Evolutionary conservation across 2,888 invertebrate species (phyloP), one percentile per base, ranked within the genome.

Genomic region (Cataglyphis rosenhaueri): DNA sequence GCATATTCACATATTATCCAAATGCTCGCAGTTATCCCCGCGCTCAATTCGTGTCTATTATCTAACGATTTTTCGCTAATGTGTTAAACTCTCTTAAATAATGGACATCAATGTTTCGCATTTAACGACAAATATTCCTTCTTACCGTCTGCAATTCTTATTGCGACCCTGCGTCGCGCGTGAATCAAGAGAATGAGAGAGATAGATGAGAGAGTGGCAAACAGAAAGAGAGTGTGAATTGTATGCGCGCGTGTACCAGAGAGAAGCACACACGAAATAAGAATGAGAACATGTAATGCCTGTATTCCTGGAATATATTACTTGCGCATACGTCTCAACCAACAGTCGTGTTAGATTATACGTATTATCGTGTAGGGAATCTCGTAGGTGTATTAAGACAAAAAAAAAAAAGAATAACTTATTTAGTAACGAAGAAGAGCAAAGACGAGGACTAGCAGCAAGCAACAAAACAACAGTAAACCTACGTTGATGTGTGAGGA

Each of bases 401-500:
- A 82, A 87, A 83, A 85, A 81, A 82, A 81, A 87, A 84, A 82
- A 86, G 79, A 81, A 81, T 55, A 83, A 86, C 68, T 81, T 86
- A 86, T 74, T 70, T 84, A 70, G 76, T 84, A 84, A 76, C 75
- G 78, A 75, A 78, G 65, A 86, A 87, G 86, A 85, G 82, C 52
- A 85, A 64, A 81, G 78, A 90, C 82, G 89, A 91, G 85, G 85
- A 89, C 87, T 87, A 90, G 89, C 89, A 89, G 90, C 89, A 82
- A 82, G 84, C 81, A 76, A 68, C 84, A 86, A 86, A 81, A 84
- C 81, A 87, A 86, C 82, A 84, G 64, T 82, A 85, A 83, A 85
- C 84, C 85, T 92, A 93, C 92, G 92, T 92, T 93, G 92, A 93
- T 93, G 92, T 93, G 92, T 92, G 93, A 93, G 93, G 93, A 92